Conservation (phyloP, 2,113 vertebrate genomes). For the Lepus americanus region DNA sequence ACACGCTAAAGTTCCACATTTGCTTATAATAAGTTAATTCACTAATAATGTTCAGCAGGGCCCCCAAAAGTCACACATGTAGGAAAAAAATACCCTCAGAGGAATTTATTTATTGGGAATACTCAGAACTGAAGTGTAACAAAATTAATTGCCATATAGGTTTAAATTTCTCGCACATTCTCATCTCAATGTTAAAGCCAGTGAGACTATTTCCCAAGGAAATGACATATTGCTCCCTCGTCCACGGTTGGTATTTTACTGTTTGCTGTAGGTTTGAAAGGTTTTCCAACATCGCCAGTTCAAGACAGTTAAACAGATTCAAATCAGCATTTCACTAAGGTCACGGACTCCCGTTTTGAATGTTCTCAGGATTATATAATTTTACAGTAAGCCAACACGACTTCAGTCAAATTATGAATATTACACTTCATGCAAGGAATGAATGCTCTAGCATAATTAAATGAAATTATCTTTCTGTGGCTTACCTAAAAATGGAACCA, state of each 20-base stretch:
- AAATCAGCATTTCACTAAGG: background rate
- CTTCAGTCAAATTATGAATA: constrained; percentile 23
- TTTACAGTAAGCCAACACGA: background rate
- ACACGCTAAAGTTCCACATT: constrained; percentile 22
- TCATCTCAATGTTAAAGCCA: constrained; percentile 49
- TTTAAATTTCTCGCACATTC: constrained; percentile 45
- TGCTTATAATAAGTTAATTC: constrained; percentile 37
- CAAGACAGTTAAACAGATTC: constrained; percentile 24
- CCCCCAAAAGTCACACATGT: background rate
- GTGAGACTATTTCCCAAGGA: constrained; percentile 43
- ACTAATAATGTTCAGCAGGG: background rate
- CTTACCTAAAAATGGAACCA: constrained; percentile 45
- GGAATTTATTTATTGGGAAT: constrained; percentile 37
- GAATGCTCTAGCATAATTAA: constrained; percentile 14
- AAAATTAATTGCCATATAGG: background rate
- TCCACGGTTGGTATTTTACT: background rate
- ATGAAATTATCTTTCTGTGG: constrained; percentile 22
- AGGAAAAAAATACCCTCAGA: background rate
- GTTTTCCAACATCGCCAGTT: constrained; percentile 30
- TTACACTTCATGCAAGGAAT: constrained; percentile 22
- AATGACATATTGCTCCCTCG: background rate
- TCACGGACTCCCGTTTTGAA: background rate
- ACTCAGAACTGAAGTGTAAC: constrained; percentile 74
- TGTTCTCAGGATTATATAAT: background rate
- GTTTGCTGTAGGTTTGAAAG: constrained; percentile 31